These are phyloP conservation scores for Avahi laniger DNA, from an alignment of 2,797 vertebrate species.

Conservation along the genomic window DNA sequence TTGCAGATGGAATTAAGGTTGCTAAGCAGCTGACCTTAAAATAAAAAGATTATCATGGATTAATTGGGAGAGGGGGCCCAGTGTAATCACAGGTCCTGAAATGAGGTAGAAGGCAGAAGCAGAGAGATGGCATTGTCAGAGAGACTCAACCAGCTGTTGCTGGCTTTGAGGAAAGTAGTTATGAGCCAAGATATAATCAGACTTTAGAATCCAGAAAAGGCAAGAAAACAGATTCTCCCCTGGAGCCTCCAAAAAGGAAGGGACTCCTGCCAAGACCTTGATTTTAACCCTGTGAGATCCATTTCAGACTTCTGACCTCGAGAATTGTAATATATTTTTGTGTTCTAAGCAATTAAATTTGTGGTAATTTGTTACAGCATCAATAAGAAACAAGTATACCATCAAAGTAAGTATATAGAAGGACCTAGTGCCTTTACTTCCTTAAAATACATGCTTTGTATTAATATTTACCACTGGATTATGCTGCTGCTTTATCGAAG, in stretches of 20 bases:
- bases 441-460: conserved; percentile 6
- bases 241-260: neutral
- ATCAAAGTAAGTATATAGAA: neutral
- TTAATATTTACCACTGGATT: neutral
- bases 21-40: neutral
- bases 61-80: neutral
- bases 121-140: neutral
- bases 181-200: neutral
- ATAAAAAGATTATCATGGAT: neutral
- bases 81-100: neutral
- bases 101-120: neutral
- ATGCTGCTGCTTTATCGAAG: neutral
- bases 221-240: neutral
- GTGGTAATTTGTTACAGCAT: neutral
- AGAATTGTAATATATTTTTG: neutral
- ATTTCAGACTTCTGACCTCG: neutral
- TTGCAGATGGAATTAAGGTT: neutral
- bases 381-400: neutral
- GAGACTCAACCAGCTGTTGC: neutral
- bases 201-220: neutral
- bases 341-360: neutral
- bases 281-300: neutral
- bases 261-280: neutral
- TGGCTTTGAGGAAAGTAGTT: neutral
- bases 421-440: neutral